A percentile compares a stretch with the other conserved stretches of the same genome.
Evolutionary conservation across 2,888 invertebrate genomes (phyloP).

Genomic region (Yponomeuta evonymella): DNA sequence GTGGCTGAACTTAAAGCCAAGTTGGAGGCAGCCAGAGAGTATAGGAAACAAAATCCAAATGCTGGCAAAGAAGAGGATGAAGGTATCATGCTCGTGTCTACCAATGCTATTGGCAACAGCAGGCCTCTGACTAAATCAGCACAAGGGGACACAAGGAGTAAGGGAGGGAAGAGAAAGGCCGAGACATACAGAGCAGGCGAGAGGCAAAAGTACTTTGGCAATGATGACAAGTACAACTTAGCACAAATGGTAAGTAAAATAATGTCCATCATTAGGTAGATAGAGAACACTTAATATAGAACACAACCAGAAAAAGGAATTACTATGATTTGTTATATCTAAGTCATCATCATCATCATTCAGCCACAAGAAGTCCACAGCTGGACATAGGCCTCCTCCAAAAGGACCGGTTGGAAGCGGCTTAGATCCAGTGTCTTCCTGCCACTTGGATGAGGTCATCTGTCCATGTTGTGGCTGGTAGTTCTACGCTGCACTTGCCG

Average conservation of each 20-base stretch:
- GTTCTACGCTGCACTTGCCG: no score
- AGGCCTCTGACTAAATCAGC: slow-evolving; percentile 76
- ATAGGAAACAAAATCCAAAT: slow-evolving; percentile 59
- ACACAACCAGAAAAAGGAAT: neutral
- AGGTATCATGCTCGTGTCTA: slow-evolving; percentile 80
- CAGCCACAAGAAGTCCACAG: no score
- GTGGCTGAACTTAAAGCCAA: slow-evolving; percentile 83
- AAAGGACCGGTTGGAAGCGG: no score
- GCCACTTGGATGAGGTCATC: no score
- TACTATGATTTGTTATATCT: no score
- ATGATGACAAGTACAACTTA: slow-evolving; percentile 92
- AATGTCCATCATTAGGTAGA: neutral
- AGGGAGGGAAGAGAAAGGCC: slow-evolving; percentile 71
- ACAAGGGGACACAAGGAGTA: slow-evolving; percentile 58
- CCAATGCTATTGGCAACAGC: slow-evolving; percentile 80
- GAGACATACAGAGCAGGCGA: slow-evolving; percentile 85
- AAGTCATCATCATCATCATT: no score
- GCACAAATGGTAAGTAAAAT: slow-evolving; percentile 83
- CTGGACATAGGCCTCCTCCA: no score
- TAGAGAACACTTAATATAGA: neutral
- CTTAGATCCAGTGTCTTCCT: no score
- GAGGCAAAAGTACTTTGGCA: slow-evolving; percentile 88
- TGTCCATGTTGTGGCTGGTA: no score
- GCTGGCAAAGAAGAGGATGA: slow-evolving; percentile 55
- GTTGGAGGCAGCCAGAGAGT: slow-evolving; percentile 81